phyloP scores from a whole-genome alignment of 2,888 invertebrate species.

The Carpatolechia fugitivella region DNA sequence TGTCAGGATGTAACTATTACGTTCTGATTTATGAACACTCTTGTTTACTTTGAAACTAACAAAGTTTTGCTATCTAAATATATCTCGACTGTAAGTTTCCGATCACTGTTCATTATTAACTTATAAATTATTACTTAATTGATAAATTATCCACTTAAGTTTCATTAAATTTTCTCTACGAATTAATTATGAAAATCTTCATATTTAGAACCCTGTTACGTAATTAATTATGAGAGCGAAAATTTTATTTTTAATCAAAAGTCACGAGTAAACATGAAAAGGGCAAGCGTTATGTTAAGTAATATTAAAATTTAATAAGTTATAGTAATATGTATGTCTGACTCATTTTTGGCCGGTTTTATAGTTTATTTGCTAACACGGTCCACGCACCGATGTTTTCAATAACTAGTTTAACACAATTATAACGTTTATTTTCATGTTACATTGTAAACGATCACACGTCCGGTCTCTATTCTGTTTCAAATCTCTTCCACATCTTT shows the following conservation, averaged over 20 bases:
- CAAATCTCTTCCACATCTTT: conserved; percentile 67
- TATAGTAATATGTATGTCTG: too few species aligned
- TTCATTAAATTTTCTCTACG: background rate
- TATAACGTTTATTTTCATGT: conserved; percentile 74
- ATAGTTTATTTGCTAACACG: conserved; percentile 18
- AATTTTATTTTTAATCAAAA: too few species aligned
- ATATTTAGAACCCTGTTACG: too few species aligned
- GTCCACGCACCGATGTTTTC: conserved; percentile 67
- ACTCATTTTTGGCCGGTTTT: background rate
- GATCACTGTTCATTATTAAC: conserved; percentile 1
- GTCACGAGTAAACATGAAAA: background rate
- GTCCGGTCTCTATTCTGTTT: conserved; percentile 73
- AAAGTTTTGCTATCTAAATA: conserved; percentile 48
- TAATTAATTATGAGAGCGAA: too few species aligned
- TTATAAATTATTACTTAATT: background rate
- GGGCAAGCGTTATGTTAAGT: background rate
- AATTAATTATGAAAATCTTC: background rate
- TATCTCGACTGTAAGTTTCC: conserved; percentile 22
- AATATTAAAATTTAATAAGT: too few species aligned
- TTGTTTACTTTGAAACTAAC: conserved; percentile 62
- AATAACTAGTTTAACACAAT: conserved; percentile 73
- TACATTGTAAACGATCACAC: conserved; percentile 66
- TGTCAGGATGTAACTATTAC: conserved; percentile 68
- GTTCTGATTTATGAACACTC: conserved; percentile 64
- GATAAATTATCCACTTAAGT: too few species aligned